Evolutionary conservation across 2,797 vertebrate species (phyloP).

Genomic region (Balearica regulorum): DNA sequence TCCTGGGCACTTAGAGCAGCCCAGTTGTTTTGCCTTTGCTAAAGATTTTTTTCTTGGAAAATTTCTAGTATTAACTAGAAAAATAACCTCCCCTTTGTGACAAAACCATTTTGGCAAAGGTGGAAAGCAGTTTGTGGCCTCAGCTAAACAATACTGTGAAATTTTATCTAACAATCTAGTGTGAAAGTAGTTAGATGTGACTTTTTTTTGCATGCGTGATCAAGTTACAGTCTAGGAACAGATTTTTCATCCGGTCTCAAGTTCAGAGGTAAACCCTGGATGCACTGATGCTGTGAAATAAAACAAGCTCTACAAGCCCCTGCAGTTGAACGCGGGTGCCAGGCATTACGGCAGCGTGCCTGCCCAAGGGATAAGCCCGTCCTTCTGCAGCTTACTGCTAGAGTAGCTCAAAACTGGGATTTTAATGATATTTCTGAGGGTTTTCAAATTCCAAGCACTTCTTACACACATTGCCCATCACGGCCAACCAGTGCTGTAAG

Average conservation of each 20-base stretch:
- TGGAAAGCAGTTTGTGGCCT: neutral
- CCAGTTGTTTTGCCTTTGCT: neutral
- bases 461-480: neutral
- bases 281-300: neutral
- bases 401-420: neutral
- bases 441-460: neutral
- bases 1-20: neutral
- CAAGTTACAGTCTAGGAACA: neutral
- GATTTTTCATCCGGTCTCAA: neutral
- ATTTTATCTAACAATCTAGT: neutral
- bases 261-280: neutral
- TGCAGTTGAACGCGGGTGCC: neutral
- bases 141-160: neutral
- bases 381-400: neutral
- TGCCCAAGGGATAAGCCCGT: neutral
- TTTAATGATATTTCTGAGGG: neutral
- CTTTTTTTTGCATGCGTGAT: neutral
- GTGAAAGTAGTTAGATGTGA: neutral
- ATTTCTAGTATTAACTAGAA: neutral
- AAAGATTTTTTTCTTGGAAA: neutral
- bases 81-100: neutral
- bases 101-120: neutral
- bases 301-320: neutral
- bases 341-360: neutral
- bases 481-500: neutral